A percentile compares a stretch with the other conserved stretches of the same genome.
Evolutionary conservation across 2,797 vertebrate species (phyloP).

Genomic region (Cuculus canorus): DNA sequence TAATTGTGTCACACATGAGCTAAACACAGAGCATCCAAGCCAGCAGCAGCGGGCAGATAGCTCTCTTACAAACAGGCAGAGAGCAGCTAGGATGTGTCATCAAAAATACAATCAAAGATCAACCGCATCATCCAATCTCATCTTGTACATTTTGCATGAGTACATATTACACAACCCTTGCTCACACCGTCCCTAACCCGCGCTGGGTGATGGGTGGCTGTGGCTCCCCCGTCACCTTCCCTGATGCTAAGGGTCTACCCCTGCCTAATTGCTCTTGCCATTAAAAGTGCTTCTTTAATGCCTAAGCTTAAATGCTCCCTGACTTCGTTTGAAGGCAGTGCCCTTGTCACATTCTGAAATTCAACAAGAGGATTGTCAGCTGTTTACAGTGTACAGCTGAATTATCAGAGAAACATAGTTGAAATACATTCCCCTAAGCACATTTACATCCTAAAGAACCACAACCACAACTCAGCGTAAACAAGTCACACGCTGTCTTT

Average conservation of each 20-base stretch:
- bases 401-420: conserved; percentile 56
- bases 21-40: conserved; percentile 33
- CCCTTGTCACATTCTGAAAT: conserved; percentile 45
- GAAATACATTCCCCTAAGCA: conserved; percentile 52
- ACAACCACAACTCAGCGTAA: conserved; percentile 48
- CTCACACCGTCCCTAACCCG: background rate
- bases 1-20: conserved; percentile 32
- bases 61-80: conserved; percentile 32
- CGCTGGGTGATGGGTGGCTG: background rate
- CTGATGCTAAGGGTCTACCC: background rate
- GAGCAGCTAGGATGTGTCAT: conserved; percentile 65
- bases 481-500: background rate
- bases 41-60: conserved; percentile 7
- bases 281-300: background rate
- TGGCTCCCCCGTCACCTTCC: background rate
- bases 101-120: conserved; percentile 63
- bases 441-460: conserved; percentile 59
- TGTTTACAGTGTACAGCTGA: conserved; percentile 39
- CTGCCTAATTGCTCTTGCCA: background rate
- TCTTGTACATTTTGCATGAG: background rate
- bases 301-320: conserved; percentile 27
- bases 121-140: conserved; percentile 2
- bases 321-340: background rate
- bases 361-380: conserved; percentile 53
- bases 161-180: conserved; percentile 1